These are phyloP conservation scores for Drosophila lowei DNA, from an alignment of 1,140 invertebrate genomes.

Conservation along the genomic window DNA sequence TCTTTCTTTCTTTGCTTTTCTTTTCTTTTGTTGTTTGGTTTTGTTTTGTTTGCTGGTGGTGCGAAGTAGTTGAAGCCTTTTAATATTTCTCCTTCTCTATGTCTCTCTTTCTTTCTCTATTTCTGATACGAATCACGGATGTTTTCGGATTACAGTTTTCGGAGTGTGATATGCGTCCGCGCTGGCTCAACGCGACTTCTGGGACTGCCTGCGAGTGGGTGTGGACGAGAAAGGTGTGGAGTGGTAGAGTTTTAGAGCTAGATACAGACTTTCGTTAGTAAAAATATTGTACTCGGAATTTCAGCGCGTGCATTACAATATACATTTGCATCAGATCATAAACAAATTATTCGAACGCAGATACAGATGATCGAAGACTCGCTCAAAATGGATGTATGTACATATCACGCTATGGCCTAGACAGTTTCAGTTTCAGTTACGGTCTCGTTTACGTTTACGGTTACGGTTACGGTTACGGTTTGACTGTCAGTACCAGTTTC, in stretches of 20 bases:
- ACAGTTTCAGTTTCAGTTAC: conserved; percentile 51
- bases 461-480: conserved; percentile 29
- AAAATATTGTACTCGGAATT: conserved; percentile 73
- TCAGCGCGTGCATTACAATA: conserved; percentile 64
- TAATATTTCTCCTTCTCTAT: conserved; percentile 14
- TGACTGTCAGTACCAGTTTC: not conserved
- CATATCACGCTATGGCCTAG: conserved; percentile 72
- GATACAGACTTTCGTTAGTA: conserved; percentile 69
- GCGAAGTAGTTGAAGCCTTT: conserved; percentile 63
- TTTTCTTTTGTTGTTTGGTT: conserved; percentile 16
- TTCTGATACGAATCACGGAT: not conserved
- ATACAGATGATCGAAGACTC: conserved; percentile 49
- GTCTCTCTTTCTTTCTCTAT: conserved; percentile 6
- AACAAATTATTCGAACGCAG: conserved; percentile 50
- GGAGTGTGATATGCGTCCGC: conserved; percentile 60
- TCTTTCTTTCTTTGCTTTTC: conserved; percentile 9
- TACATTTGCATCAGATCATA: conserved; percentile 24
- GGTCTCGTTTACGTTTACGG: conserved; percentile 43
- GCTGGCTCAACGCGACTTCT: conserved; percentile 66
- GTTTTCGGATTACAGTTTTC: conserved; percentile 2
- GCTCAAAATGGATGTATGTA: conserved; percentile 62
- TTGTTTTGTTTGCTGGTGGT: conserved; percentile 40
- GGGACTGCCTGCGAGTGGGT: conserved; percentile 4
- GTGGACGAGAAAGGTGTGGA: conserved; percentile 1
- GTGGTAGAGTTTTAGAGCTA: conserved; percentile 39